These are phyloP conservation scores for Brienomyrus brachyistius DNA, from an alignment of 2,113 vertebrate genomes.

Conservation along the genomic window DNA sequence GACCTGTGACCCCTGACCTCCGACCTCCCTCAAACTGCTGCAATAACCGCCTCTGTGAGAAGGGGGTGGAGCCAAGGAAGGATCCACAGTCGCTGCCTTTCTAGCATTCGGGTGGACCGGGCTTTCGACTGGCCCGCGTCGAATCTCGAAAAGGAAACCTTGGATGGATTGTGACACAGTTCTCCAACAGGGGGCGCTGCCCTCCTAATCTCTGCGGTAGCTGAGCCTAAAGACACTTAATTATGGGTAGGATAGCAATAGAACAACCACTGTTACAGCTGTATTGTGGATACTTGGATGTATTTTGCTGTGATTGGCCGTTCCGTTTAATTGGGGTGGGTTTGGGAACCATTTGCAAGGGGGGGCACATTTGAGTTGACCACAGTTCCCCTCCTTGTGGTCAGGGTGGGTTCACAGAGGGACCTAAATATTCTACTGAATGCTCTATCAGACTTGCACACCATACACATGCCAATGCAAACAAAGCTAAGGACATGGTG, in stretches of 20 bases:
- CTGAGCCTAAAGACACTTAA: conserved; percentile 13
- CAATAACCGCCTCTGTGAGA: conserved; percentile 8
- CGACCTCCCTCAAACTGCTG: neutral
- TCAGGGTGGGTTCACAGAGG: neutral
- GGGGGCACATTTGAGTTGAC: neutral
- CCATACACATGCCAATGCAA: neutral
- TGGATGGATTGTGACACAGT: neutral
- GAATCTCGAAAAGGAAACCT: neutral
- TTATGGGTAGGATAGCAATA: conserved; percentile 19
- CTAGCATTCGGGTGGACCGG: neutral
- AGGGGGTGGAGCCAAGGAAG: neutral
- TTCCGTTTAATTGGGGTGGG: neutral
- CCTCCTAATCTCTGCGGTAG: neutral
- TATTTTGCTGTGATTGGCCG: neutral
- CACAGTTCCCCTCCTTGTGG: neutral
- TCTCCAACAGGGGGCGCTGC: neutral
- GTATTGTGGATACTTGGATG: neutral
- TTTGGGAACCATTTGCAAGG: neutral
- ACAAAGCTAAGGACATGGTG: neutral
- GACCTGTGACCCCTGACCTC: conserved; percentile 61
- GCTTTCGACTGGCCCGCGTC: neutral
- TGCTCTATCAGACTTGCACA: neutral
- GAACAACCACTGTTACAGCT: neutral
- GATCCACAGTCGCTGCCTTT: neutral
- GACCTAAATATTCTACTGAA: neutral